Base-by-base conservation (phyloP, 2,797 vertebrate genomes). In the Chaunax sp. region DNA sequence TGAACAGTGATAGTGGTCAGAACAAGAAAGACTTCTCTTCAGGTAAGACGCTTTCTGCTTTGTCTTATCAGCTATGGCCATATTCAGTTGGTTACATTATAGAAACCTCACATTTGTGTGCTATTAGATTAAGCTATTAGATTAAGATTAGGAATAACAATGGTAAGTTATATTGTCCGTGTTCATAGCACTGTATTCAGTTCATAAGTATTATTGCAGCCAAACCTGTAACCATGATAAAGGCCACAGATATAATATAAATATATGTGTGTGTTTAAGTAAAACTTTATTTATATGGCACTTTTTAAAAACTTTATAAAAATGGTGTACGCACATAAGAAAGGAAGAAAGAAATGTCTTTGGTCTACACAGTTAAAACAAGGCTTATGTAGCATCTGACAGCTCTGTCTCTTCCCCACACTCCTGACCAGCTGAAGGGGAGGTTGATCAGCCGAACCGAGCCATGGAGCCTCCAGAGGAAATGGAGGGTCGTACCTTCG, bases 401-500 rank as follows among this genome's bases (percentile, higher is more conserved):
- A n/a, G 40, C 11, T 58, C 19, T 64, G n/a, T 72, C 44, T 68
- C 19, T 67, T 20, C 49, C 28, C 19, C 25, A 25, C 25, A 5
- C 19, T 69, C 15, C n/a, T 16, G 22, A 23, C 23, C 69, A 88
- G 80, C 67, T 65, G 63, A 80, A 68, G 58, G 41, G 23, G 78
- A 51, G 44, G 57, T 65, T n/a, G 28, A 14, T 51, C 72, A 59
- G 20, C 35, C 7, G 49, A 54, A 73, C 72, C n/a, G 86, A 82
- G 93, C 91, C 81, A 97, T 97, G 96, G 96, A 97, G 86, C 92
- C 78, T 12, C 69, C 75, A 25, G 87, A 94, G 73, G 90, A 94
- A 56, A 88, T 79, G 64, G 92, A 92, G 4, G 97, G 97, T 62
- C 96, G 96, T 70, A 95, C 95, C 74, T 98, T 99, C 85, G 97